A percentile compares a stretch with the other conserved stretches of the same genome.
Evolutionary conservation across 2,113 vertebrate genomes (phyloP).

Genomic region (Charina bottae): DNA sequence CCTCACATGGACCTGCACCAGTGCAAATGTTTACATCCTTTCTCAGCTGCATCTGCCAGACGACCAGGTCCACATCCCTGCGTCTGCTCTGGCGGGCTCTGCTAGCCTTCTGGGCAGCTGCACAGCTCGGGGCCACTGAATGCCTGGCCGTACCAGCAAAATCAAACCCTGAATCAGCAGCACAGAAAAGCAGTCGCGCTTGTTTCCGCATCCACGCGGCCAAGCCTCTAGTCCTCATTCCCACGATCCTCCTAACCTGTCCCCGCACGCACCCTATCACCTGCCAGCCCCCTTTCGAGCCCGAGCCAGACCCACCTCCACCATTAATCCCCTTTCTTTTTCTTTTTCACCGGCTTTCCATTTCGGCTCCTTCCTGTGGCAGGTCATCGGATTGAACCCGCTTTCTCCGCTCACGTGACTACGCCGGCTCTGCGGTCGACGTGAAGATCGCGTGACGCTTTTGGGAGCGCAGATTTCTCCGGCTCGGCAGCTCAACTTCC

Average conservation of each 20-base stretch:
- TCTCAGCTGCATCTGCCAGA: neutral
- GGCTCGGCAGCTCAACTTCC: neutral
- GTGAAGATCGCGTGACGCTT: neutral
- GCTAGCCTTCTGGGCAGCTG: neutral
- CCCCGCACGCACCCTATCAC: neutral
- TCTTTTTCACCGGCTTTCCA: constrained; percentile 17
- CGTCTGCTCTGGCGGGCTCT: too few relatives aligned
- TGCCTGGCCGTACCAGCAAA: neutral
- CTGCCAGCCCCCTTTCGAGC: neutral
- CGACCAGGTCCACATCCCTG: neutral
- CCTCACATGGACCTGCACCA: neutral
- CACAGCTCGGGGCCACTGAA: neutral
- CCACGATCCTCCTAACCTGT: neutral
- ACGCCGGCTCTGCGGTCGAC: neutral
- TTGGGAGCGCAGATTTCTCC: neutral
- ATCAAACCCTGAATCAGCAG: neutral
- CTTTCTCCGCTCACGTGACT: constrained; percentile 14
- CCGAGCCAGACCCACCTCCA: neutral
- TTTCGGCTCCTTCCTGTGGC: neutral
- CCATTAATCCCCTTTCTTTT: neutral
- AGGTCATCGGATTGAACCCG: constrained; percentile 13
- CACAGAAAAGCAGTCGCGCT: neutral
- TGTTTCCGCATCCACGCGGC: neutral
- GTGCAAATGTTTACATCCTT: neutral
- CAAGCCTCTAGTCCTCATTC: neutral